A percentile compares a stretch with the other conserved stretches of the same genome.
These are phyloP conservation scores for Aphaenogaster ashmeadi DNA, from an alignment of 1,140 invertebrate species.

Conservation along the genomic window DNA sequence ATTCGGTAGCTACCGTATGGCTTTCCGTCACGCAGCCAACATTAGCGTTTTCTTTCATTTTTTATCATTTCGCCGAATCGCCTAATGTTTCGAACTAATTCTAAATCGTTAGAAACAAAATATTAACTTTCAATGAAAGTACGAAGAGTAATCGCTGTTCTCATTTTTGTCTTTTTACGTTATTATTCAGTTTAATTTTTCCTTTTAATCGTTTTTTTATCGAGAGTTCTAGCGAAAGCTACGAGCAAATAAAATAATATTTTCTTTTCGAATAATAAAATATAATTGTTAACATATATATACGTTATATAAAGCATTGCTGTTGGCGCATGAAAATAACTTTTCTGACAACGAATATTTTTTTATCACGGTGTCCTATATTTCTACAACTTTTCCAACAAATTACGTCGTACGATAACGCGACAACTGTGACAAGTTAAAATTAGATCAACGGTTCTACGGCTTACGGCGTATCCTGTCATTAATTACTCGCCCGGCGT, in stretches of 20 bases:
- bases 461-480: conserved; percentile 36
- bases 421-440: conserved; percentile 52
- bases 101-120: not conserved
- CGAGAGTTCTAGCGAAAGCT: not conserved
- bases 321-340: not conserved
- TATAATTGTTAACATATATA: not conserved
- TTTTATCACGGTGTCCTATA: conserved; percentile 16
- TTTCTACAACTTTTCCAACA: conserved; percentile 52
- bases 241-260: conserved; percentile 9
- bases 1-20: conserved; percentile 19
- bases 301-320: not conserved
- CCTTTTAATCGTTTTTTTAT: not conserved
- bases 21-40: conserved; percentile 40
- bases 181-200: not conserved
- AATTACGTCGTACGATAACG: conserved; percentile 41
- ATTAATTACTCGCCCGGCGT: conserved; percentile 38
- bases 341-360: conserved; percentile 14
- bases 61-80: conserved; percentile 5
- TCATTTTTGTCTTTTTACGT: conserved; percentile 15
- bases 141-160: not conserved
- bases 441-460: conserved; percentile 55
- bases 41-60: conserved; percentile 10
- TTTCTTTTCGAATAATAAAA: not conserved
- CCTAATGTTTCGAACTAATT: conserved; percentile 4
- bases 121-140: conserved; percentile 7